Evolutionary conservation across 1,140 invertebrate genomes (phyloP).

Genomic region (Apis laboriosa): DNA sequence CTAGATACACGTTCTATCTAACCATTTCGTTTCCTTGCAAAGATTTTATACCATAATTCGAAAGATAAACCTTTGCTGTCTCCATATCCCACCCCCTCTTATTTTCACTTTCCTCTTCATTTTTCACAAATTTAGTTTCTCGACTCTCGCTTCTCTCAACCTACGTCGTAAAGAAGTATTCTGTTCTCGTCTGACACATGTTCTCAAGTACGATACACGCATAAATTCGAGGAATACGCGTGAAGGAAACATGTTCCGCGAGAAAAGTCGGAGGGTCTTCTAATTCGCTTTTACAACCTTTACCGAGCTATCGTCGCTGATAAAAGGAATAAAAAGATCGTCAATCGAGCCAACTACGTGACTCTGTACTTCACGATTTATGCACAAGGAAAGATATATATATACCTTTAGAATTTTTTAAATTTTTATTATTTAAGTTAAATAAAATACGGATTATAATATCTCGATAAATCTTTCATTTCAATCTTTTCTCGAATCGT

Average conservation of each 20-base stretch:
- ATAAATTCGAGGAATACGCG: conserved; percentile 19
- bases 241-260: conserved; percentile 44
- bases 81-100: no score
- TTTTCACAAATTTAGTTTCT: background rate
- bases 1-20: background rate
- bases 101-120: background rate
- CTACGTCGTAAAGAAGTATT: conserved; percentile 33
- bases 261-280: conserved; percentile 46
- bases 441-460: no score
- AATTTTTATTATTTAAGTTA: background rate
- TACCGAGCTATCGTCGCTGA: conserved; percentile 32
- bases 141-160: background rate
- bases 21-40: background rate
- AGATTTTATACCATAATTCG: background rate
- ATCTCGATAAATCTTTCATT: no score
- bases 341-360: background rate
- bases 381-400: background rate
- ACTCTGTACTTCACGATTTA: background rate
- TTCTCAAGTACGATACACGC: background rate
- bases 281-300: conserved; percentile 66
- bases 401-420: background rate
- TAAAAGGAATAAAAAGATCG: conserved; percentile 32
- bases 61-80: background rate
- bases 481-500: no score
- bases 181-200: conserved; percentile 36